These are phyloP conservation scores for Sceloporus undulatus DNA, from an alignment of 2,113 vertebrate species.

Conservation along the genomic window DNA sequence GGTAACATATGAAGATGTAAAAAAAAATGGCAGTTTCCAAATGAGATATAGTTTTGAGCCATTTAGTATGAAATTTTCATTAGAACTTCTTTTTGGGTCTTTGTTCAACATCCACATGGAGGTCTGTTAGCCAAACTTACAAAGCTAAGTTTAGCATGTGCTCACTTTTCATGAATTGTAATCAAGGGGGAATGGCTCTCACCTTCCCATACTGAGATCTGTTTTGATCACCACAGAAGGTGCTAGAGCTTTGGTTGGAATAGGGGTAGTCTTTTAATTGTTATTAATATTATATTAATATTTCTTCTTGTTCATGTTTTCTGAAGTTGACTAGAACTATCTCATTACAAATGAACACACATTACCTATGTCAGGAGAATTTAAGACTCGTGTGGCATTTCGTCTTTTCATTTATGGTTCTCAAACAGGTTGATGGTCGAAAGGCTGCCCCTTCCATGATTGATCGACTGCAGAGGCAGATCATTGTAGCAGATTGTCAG, in stretches of 20 bases:
- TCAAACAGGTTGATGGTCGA: constrained; percentile 88
- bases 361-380: background rate
- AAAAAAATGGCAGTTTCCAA: background rate
- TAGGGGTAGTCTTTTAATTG: background rate
- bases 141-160: background rate
- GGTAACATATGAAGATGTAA: background rate
- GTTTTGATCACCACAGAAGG: background rate
- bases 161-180: background rate
- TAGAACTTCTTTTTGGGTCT: background rate
- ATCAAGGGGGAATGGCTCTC: background rate
- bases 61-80: background rate
- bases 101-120: background rate
- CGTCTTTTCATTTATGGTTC: constrained; percentile 42
- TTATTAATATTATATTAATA: background rate
- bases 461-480: constrained; percentile 96
- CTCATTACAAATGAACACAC: background rate
- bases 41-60: background rate
- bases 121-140: background rate
- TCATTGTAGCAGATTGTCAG: constrained; percentile 97
- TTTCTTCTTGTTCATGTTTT: background rate
- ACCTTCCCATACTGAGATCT: background rate
- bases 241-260: background rate
- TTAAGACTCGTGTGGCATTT: background rate
- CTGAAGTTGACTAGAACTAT: background rate
- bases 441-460: constrained; percentile 87